Evolutionary conservation across 2,888 invertebrate species (phyloP).

Genomic region (Drosophila algonquin): DNA sequence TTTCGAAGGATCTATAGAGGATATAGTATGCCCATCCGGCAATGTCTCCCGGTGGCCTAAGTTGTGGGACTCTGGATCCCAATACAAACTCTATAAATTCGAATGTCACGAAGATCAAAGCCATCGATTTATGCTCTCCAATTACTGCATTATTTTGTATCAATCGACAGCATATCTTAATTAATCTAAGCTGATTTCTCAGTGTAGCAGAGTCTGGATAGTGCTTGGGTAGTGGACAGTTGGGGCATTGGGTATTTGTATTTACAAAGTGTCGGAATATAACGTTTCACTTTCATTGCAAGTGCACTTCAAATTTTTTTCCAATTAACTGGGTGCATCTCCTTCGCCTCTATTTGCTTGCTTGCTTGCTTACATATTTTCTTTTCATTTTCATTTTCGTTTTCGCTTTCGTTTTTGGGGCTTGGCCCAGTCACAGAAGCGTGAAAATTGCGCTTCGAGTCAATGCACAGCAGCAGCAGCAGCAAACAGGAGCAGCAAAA

Average conservation of each 20-base stretch:
- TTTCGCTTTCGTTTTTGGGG: conserved; percentile 60
- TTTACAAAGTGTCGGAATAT: background rate
- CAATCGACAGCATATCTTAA: background rate
- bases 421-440: conserved; percentile 53
- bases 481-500: conserved; percentile 26
- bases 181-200: background rate
- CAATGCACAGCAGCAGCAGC: conserved; percentile 37
- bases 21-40: too few species aligned
- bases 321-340: conserved; percentile 23
- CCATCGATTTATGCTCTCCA: too few species aligned
- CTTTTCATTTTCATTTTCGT: conserved; percentile 19
- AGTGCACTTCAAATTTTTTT: conserved; percentile 4
- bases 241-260: background rate
- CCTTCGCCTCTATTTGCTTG: background rate
- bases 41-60: too few species aligned
- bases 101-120: too few species aligned
- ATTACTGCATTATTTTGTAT: background rate
- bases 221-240: too few species aligned
- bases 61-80: too few species aligned
- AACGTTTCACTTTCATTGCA: conserved; percentile 53
- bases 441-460: conserved; percentile 66
- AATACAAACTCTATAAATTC: too few species aligned
- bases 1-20: too few species aligned
- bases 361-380: conserved; percentile 10
- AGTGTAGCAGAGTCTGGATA: background rate